Percentiles rank a stretch among this genome's conserved stretches.
Evolutionary conservation across 1,140 invertebrate genomes (phyloP).

Genomic region (Melipona quadrifasciata): DNA sequence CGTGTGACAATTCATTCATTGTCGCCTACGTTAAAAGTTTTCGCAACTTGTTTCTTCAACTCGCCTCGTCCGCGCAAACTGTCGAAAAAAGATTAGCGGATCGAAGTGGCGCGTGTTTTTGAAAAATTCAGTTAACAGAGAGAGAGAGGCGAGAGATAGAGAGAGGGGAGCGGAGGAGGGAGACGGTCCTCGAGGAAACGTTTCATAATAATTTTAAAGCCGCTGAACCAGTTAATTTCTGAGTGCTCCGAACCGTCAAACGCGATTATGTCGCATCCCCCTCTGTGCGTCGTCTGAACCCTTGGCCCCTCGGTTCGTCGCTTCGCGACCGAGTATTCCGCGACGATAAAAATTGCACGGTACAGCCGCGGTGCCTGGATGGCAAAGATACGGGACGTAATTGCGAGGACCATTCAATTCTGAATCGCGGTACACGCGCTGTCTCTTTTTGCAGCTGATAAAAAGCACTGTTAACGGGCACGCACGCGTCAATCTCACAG

Average conservation of each 20-base stretch:
- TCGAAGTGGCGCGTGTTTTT: neutral
- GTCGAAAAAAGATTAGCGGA: neutral
- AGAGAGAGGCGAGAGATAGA: neutral
- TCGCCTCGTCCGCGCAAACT: no score
- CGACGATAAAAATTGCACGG: conserved; percentile 66
- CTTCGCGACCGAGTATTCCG: conserved; percentile 52
- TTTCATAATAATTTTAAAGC: conserved; percentile 65
- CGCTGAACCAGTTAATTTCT: conserved; percentile 64
- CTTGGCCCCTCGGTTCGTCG: neutral
- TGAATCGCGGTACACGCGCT: conserved; percentile 45
- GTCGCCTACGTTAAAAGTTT: neutral
- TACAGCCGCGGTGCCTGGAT: conserved; percentile 42
- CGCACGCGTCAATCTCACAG: conserved; percentile 41
- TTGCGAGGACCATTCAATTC: conserved; percentile 63
- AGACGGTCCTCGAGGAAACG: conserved; percentile 32
- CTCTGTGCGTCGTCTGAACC: neutral
- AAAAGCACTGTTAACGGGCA: conserved; percentile 29
- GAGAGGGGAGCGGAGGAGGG: neutral
- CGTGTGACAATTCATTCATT: no score
- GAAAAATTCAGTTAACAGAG: conserved; percentile 16
- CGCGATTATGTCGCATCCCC: conserved; percentile 62
- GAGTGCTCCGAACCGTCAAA: conserved; percentile 64
- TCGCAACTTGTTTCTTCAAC: neutral
- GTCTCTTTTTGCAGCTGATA: conserved; percentile 40
- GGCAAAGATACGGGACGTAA: conserved; percentile 64